phyloP scores from a whole-genome alignment of 2,797 vertebrate species.

The Spondyliosoma cantharus region DNA sequence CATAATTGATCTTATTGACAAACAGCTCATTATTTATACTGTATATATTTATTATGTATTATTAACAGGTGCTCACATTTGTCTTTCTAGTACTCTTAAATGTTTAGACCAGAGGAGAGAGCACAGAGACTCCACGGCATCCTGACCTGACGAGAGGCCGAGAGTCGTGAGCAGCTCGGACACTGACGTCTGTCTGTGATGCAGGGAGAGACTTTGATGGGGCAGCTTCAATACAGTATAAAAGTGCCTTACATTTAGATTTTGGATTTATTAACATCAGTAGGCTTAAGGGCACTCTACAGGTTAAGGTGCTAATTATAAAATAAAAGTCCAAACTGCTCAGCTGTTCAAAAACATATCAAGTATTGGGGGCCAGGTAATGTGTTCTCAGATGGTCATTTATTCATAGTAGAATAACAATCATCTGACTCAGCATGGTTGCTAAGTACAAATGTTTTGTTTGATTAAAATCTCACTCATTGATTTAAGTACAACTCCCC shows the following conservation, averaged over 20 bases:
- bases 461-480: too few relatives aligned
- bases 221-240: background rate
- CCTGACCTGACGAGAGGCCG: conserved; percentile 55
- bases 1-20: background rate
- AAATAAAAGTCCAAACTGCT: background rate
- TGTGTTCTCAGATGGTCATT: background rate
- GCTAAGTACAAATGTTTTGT: background rate
- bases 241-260: conserved; percentile 4
- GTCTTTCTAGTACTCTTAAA: conserved; percentile 72
- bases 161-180: conserved; percentile 22
- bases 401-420: background rate
- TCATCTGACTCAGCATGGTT: background rate
- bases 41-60: background rate
- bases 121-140: conserved; percentile 43
- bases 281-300: background rate
- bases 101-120: conserved; percentile 74
- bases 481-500: background rate
- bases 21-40: background rate
- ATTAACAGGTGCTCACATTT: background rate
- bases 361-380: background rate
- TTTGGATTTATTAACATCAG: background rate
- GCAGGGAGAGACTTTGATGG: background rate
- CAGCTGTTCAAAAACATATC: background rate
- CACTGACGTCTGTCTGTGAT: conserved; percentile 1
- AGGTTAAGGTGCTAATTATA: background rate